These are phyloP conservation scores for Eupithecia tripunctaria DNA, from an alignment of 2,888 invertebrate species.

Conservation along the genomic window DNA sequence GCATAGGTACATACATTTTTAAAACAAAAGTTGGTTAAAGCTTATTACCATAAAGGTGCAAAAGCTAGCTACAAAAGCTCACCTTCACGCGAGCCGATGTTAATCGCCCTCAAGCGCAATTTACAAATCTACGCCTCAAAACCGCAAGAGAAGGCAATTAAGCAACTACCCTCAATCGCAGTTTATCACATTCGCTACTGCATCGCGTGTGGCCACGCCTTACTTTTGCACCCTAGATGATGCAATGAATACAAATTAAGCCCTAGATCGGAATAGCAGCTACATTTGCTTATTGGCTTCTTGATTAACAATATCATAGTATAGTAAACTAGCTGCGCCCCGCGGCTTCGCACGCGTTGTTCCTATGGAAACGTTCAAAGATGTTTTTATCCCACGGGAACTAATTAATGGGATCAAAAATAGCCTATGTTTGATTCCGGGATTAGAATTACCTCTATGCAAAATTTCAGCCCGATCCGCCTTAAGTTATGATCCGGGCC, in stretches of 20 bases:
- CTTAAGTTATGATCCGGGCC: no score
- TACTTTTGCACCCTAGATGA: constrained; percentile 1
- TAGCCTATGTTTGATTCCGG: no score
- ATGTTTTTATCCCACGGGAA: no score
- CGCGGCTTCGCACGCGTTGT: no score
- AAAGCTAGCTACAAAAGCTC: not conserved
- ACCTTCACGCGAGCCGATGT: constrained; percentile 10
- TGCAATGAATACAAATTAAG: not conserved
- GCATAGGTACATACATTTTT: no score
- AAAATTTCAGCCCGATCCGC: no score
- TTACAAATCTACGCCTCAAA: constrained; percentile 38
- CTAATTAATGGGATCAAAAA: no score
- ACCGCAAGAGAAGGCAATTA: constrained; percentile 35
- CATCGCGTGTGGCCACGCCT: constrained; percentile 21
- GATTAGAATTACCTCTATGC: no score
- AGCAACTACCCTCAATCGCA: constrained; percentile 36
- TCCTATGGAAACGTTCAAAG: no score
- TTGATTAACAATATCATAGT: no score
- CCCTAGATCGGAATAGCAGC: not conserved
- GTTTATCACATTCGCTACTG: constrained; percentile 34
- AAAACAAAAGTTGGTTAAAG: not conserved
- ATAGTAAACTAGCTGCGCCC: no score
- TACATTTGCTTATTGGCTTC: not conserved
- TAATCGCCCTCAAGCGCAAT: constrained; percentile 33
- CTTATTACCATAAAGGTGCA: not conserved